Evolutionary conservation across 2,113 vertebrate species (phyloP).

Genomic region (Labeo catla): DNA sequence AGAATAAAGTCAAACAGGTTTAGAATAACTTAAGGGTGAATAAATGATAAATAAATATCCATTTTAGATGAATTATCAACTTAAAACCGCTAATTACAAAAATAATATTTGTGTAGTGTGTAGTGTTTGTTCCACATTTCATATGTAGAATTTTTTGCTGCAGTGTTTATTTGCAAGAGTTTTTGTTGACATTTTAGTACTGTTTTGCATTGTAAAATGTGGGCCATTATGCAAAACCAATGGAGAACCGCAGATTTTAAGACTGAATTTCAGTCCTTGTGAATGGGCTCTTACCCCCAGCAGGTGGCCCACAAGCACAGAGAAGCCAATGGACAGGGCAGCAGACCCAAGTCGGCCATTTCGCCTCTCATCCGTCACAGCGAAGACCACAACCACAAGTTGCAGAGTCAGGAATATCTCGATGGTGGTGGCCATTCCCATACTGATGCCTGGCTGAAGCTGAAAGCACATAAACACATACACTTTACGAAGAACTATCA

Average conservation of each 20-base stretch:
- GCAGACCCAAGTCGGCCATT: conserved; percentile 87
- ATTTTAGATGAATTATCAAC: neutral
- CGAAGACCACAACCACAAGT: conserved; percentile 90
- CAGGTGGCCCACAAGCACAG: conserved; percentile 91
- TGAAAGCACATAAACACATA: conserved; percentile 54
- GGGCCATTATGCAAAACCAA: neutral
- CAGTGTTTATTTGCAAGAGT: neutral
- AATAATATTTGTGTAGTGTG: neutral
- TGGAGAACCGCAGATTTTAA: neutral
- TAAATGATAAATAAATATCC: neutral
- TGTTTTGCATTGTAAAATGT: neutral
- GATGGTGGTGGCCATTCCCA: conserved; percentile 90
- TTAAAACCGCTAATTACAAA: neutral
- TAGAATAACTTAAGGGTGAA: neutral
- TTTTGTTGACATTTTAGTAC: neutral
- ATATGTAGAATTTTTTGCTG: neutral
- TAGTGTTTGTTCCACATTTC: neutral
- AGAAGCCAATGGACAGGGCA: conserved; percentile 90
- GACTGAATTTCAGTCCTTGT: neutral
- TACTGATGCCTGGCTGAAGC: conserved; percentile 89
- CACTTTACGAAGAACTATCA: neutral
- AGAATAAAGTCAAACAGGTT: neutral
- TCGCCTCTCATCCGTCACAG: conserved; percentile 88
- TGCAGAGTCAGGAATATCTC: conserved; percentile 93
- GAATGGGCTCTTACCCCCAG: conserved; percentile 84